Percentiles rank a stretch among this genome's conserved stretches.
phyloP scores from a whole-genome alignment of 2,797 vertebrate species.

The Phaenicophaeus curvirostris region DNA sequence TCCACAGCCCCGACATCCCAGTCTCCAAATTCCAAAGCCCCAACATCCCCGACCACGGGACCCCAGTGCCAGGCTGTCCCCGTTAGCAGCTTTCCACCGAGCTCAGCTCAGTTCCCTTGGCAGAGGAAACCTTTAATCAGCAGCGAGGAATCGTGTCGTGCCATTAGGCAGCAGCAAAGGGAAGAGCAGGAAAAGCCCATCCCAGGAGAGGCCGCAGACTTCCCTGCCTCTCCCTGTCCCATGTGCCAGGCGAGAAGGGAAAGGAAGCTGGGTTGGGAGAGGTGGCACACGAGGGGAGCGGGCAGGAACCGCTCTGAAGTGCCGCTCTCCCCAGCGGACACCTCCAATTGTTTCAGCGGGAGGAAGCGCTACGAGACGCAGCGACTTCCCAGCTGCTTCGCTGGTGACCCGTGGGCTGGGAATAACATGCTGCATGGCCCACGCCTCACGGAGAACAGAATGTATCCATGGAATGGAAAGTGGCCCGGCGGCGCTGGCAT shows the following conservation, averaged over 20 bases:
- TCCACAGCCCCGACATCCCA: too few relatives aligned
- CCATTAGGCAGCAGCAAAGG: background rate
- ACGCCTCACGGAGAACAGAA: background rate
- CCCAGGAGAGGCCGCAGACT: background rate
- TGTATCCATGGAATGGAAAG: background rate
- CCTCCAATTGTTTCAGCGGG: background rate
- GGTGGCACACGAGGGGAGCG: background rate
- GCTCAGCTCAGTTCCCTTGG: background rate
- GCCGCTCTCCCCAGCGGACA: background rate
- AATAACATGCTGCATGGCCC: background rate
- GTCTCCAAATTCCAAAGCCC: too few relatives aligned
- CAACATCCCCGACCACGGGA: rapidly evolving
- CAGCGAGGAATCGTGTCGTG: background rate
- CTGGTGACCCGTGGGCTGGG: background rate
- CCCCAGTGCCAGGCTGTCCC: background rate
- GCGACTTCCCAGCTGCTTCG: background rate
- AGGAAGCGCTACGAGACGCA: background rate
- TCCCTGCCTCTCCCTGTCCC: background rate
- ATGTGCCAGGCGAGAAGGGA: background rate
- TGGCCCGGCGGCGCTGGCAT: rapidly evolving
- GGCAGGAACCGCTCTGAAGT: background rate
- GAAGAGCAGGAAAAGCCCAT: constrained; percentile 52
- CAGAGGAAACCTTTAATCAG: constrained; percentile 59
- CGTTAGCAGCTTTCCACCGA: background rate
- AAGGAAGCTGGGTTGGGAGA: background rate